Evolutionary conservation across 1,140 invertebrate species (phyloP).

Genomic region (Aphaenogaster rudis): DNA sequence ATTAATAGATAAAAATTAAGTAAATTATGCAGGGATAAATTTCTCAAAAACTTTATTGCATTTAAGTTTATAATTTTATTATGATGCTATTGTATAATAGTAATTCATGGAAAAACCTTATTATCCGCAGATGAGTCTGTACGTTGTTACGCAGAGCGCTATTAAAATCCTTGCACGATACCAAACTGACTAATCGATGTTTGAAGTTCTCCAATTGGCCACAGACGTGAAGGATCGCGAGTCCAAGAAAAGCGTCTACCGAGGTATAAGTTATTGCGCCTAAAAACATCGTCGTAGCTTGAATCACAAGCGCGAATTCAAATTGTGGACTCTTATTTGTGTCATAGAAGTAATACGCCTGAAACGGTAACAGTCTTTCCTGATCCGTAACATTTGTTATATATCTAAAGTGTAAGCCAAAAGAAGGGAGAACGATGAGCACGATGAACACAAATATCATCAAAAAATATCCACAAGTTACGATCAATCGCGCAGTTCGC

Average conservation of each 20-base stretch:
- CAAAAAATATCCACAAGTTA: background rate
- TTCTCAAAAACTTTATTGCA: background rate
- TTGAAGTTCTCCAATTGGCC: slow-evolving; percentile 48
- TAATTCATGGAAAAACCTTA: slow-evolving; percentile 35
- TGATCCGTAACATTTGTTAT: background rate
- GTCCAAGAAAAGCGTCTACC: slow-evolving; percentile 30
- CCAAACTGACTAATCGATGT: background rate
- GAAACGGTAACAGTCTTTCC: background rate
- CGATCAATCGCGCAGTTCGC: background rate
- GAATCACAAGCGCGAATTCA: slow-evolving; percentile 16
- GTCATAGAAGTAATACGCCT: slow-evolving; percentile 39
- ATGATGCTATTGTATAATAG: background rate
- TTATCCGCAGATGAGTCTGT: slow-evolving; percentile 15
- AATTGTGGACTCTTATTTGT: slow-evolving; percentile 26
- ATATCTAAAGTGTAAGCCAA: slow-evolving; percentile 3
- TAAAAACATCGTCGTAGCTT: background rate
- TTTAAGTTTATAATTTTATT: background rate
- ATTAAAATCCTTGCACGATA: background rate
- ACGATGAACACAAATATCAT: background rate
- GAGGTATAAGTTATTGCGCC: background rate
- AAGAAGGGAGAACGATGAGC: slow-evolving; percentile 22
- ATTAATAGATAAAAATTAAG: background rate
- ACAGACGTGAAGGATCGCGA: slow-evolving; percentile 27
- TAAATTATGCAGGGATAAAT: background rate
- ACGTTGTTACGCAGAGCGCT: background rate